Base-by-base conservation (phyloP, 2,888 invertebrate species). In the Heteromyza rotundicornis region DNA sequence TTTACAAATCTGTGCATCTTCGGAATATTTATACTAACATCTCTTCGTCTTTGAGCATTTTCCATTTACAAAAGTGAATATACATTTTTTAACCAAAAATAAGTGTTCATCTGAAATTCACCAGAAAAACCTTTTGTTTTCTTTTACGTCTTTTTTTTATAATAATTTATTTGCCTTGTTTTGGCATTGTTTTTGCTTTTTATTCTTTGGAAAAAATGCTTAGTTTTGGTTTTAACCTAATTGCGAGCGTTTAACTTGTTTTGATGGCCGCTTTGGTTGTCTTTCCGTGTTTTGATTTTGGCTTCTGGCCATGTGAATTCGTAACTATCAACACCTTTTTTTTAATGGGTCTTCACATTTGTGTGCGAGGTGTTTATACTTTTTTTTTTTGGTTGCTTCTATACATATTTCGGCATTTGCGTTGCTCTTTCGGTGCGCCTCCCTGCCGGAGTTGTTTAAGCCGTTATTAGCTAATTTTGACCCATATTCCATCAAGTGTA, bases 141-240 rank as follows among this genome's bases (percentile, higher is more conserved):
- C n/a, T n/a, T n/a, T n/a, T n/a, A n/a, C n/a, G n/a, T n/a, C n/a
- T n/a, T n/a, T n/a, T n/a, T n/a, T n/a, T n/a, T n/a, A n/a, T n/a
- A n/a, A n/a, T n/a, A n/a, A n/a, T n/a, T n/a, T n/a, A n/a, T 32
- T 32, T 32, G 5, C 32, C 12, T 5, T 32, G 5, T 40, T 40
- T 40, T n/a, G 3, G 40, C 40, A 32, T 32, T 32, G 32, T 40
- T 40, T 40, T 40, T 40, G 40, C 40, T 40, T 40, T 40, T 40
- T 40, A n/a, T 40, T 40, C 27, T 40, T 40, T 47, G 17, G 47
- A 24, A 24, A 23, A 51, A 17, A 17, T 24, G 51, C 16, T 2
- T 14, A 19, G 47, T 40, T 16, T 59, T 68, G 73, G 67, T 67
- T 64, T 72, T 75, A 76, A 76, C 74, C 74, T 71, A 74, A 74